These are phyloP conservation scores for Madoqua kirkii DNA, from an alignment of 2,113 vertebrate species.

Conservation along the genomic window DNA sequence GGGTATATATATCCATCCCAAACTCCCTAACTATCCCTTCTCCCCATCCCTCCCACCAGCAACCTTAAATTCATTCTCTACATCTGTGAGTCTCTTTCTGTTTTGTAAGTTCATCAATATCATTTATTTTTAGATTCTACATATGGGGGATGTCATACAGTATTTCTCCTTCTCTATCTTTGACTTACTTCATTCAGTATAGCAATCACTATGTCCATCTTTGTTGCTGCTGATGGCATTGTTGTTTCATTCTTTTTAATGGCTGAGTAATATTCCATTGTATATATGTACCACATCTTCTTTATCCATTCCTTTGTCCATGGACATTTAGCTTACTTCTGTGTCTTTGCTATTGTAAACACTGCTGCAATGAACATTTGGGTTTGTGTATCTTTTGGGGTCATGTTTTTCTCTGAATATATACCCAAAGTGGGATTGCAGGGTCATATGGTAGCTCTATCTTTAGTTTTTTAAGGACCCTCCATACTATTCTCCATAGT, in stretches of 20 bases:
- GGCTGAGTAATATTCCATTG: background rate
- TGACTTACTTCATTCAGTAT: background rate
- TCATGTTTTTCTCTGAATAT: background rate
- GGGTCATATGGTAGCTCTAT: background rate
- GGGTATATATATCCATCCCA: background rate
- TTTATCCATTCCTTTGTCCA: background rate
- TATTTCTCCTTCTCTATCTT: background rate
- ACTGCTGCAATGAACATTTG: background rate
- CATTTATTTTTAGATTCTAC: background rate
- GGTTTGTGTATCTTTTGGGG: background rate
- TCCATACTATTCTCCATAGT: background rate
- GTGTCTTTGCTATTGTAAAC: background rate
- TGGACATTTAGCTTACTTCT: background rate
- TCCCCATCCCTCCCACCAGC: background rate
- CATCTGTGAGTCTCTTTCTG: background rate
- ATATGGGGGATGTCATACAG: background rate
- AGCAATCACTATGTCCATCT: background rate
- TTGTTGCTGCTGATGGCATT: background rate
- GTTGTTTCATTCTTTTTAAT: background rate
- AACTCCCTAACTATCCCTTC: background rate
- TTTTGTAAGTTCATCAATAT: background rate
- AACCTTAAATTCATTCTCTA: background rate
- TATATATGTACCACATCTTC: background rate
- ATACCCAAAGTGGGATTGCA: background rate
- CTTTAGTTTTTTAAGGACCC: background rate